Percentiles rank a stretch among this genome's conserved stretches.
These are phyloP conservation scores for Lepidurus apus DNA, from an alignment of 1,140 invertebrate species.

Conservation along the genomic window DNA sequence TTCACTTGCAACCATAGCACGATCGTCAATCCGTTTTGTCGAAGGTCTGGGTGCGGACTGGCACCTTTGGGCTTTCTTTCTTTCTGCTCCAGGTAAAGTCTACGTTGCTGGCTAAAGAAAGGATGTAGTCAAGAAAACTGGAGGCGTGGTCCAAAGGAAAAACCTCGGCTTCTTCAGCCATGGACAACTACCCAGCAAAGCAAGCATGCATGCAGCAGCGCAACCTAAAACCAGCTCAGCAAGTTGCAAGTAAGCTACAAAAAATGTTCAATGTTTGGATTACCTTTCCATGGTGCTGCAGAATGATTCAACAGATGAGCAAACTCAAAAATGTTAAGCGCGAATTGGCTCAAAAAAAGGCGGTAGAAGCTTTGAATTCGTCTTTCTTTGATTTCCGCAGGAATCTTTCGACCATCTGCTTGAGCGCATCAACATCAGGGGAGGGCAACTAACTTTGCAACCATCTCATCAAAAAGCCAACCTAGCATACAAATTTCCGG, in stretches of 20 bases:
- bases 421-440: too few relatives aligned
- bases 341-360: too few relatives aligned
- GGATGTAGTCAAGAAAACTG: not conserved
- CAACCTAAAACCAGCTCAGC: not conserved
- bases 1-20: not conserved
- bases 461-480: too few relatives aligned
- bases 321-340: too few relatives aligned
- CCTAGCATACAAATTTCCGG: too few relatives aligned
- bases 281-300: too few relatives aligned
- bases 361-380: too few relatives aligned
- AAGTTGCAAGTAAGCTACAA: not conserved
- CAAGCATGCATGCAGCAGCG: not conserved
- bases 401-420: too few relatives aligned
- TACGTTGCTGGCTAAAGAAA: not conserved
- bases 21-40: not conserved
- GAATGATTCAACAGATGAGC: too few relatives aligned
- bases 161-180: not conserved
- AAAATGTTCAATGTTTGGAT: not conserved
- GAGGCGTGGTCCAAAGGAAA: not conserved
- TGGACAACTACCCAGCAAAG: not conserved
- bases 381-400: too few relatives aligned
- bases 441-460: too few relatives aligned
- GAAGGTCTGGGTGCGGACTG: slow-evolving; percentile 16
- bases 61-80: not conserved
- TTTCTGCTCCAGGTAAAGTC: slow-evolving; percentile 11